Evolutionary conservation across 2,888 invertebrate genomes (phyloP), one percentile per base, ranked within the genome.

Genomic region (Scaptomyza caliginosa): DNA sequence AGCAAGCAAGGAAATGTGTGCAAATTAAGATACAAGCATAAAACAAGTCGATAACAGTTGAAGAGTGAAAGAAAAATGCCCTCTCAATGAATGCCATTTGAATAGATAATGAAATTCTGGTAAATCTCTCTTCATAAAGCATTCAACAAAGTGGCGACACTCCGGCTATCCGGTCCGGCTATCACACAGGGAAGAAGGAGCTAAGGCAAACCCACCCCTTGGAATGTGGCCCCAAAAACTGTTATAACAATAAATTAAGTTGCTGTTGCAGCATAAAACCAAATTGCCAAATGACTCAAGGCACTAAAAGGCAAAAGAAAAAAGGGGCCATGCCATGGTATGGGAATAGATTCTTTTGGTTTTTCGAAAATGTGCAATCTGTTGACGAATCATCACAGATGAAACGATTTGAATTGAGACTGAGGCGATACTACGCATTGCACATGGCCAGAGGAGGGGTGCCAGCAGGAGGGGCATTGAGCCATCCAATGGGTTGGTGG

Each of bases 161-260:
- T 59, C n/a, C n/a, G n/a, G n/a, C n/a, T n/a, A n/a, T n/a, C n/a
- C 39, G 69, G 69, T 65, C 69, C 24, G 19, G 19, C 30, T 38
- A 50, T 36, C 51, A 34, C 52, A 58, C 60, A 49, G 57, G 57
- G 45, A 43, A 46, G 48, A 56, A 34, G 51, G 34, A 42, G 42
- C 16, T 34, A 38, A 40, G 26, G 17, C 28, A 36, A n/a, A 1
- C n/a, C 42, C 58, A 3, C 39, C 58, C n/a, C n/a, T n/a, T n/a
- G 52, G 42, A 70, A 71, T 71, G 67, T 64, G 60, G 67, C 59
- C 63, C 68, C 46, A 69, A 73, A 74, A 86, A 81, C 69, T 77
- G 81, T 70, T 75, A 73, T 77, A 73, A 84, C 82, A 75, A 86
- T 84, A 84, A 84, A 86, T 84, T 84, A 79, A 77, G 86, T 80